phyloP scores from a whole-genome alignment of 2,797 vertebrate genomes.

The Pelodytes ibericus region DNA sequence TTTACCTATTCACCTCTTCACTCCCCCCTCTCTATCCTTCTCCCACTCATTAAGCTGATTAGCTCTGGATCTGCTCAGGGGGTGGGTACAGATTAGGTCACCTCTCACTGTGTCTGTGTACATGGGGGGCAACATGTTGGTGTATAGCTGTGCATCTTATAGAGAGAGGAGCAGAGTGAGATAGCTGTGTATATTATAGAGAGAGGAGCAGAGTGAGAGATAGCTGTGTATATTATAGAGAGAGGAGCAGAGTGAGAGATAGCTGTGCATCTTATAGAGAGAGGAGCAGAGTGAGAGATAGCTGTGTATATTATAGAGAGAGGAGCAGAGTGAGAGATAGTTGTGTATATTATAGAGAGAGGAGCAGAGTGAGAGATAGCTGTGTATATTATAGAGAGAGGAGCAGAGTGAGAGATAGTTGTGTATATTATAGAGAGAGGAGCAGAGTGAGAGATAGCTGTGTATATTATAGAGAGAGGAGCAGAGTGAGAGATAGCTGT shows the following conservation, averaged over 20 bases:
- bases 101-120: conserved; percentile 33
- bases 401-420: too few species aligned
- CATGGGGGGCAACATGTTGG: conserved; percentile 4
- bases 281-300: background rate
- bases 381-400: too few species aligned
- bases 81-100: conserved; percentile 56
- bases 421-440: background rate
- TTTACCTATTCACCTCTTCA: conserved; percentile 9
- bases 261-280: conserved; percentile 7
- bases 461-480: background rate
- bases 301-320: background rate
- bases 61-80: conserved; percentile 46
- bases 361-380: background rate
- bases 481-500: background rate
- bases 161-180: background rate
- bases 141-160: too few species aligned
- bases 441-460: conserved; percentile 10
- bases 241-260: background rate
- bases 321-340: background rate
- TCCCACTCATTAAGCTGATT: conserved; percentile 55
- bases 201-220: background rate
- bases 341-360: background rate
- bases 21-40: conserved; percentile 43
- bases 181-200: conserved; percentile 9
- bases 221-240: background rate